Percentiles rank a stretch among this genome's conserved stretches.
Conservation (phyloP, 2,797 vertebrate species). For the Poeciliopsis infans region DNA sequence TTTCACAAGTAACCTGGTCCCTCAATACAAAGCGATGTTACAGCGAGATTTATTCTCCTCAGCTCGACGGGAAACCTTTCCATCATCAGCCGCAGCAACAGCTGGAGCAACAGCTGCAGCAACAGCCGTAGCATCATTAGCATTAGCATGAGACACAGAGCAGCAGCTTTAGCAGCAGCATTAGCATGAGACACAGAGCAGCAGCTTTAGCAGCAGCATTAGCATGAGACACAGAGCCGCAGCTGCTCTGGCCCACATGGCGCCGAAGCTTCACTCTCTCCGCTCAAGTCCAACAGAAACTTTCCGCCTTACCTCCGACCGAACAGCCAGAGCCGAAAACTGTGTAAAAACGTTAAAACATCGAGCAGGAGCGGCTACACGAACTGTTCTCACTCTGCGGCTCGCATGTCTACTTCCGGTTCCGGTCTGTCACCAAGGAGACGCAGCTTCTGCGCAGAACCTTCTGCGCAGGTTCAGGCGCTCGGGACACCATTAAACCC, state of each 20-base stretch:
- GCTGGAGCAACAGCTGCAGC: too few relatives aligned
- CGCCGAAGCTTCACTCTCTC: neutral
- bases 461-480: conserved; percentile 29
- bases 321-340: conserved; percentile 7
- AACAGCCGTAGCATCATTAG: too few relatives aligned
- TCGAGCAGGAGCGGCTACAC: conserved; percentile 12
- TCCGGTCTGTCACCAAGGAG: conserved; percentile 53
- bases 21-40: too few relatives aligned
- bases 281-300: neutral
- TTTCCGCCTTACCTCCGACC: conserved; percentile 62
- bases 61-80: too few relatives aligned
- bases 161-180: too few relatives aligned
- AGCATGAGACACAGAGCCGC: too few relatives aligned
- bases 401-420: conserved; percentile 62
- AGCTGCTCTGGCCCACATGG: neutral
- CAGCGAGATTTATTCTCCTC: too few relatives aligned
- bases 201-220: too few relatives aligned
- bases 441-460: conserved; percentile 11
- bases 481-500: accelerated
- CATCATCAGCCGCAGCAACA: too few relatives aligned
- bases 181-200: too few relatives aligned
- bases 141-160: too few relatives aligned
- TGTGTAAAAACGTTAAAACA: neutral
- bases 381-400: conserved; percentile 51
- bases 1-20: too few relatives aligned